Evolutionary conservation across 2,888 invertebrate genomes (phyloP).

Genomic region (Eueremaeus valkanovi): DNA sequence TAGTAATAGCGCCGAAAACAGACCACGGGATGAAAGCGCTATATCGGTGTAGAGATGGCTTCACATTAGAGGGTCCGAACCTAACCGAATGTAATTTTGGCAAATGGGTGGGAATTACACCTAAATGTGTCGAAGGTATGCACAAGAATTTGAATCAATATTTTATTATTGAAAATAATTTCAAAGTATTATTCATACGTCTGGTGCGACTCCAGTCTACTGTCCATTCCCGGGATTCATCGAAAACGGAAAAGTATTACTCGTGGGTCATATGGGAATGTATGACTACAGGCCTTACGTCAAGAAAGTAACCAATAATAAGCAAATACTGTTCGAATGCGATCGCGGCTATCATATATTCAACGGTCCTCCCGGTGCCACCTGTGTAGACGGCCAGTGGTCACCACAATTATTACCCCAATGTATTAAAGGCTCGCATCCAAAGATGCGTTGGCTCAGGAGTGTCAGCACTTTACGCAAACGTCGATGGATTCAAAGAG

Average conservation of each 20-base stretch:
- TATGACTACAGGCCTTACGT: slow-evolving; percentile 94
- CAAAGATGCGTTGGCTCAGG: slow-evolving; percentile 51
- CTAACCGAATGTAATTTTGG: slow-evolving; percentile 86
- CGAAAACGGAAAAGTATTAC: slow-evolving; percentile 78
- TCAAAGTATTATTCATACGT: no score
- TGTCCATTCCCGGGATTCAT: slow-evolving; percentile 90
- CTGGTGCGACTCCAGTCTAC: slow-evolving; percentile 61
- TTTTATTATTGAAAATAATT: no score
- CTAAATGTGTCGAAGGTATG: slow-evolving; percentile 66
- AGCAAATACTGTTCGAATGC: slow-evolving; percentile 93
- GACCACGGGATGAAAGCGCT: slow-evolving; percentile 92
- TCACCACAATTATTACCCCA: slow-evolving; percentile 77
- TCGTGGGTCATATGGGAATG: slow-evolving; percentile 91
- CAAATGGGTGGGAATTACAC: slow-evolving; percentile 84
- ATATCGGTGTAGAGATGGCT: slow-evolving; percentile 91
- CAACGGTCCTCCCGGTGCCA: slow-evolving; percentile 86
- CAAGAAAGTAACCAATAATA: slow-evolving; percentile 76
- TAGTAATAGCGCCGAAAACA: slow-evolving; percentile 95
- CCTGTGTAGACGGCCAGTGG: slow-evolving; percentile 91
- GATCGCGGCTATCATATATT: slow-evolving; percentile 81
- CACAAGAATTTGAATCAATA: no score
- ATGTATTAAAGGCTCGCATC: slow-evolving; percentile 80
- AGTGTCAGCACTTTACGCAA: neutral
- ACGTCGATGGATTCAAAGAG: neutral
- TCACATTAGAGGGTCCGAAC: slow-evolving; percentile 70